Evolutionary conservation across 2,888 invertebrate species (phyloP), one percentile per base, ranked within the genome.

Genomic region (Acrocyrtus sp.): DNA sequence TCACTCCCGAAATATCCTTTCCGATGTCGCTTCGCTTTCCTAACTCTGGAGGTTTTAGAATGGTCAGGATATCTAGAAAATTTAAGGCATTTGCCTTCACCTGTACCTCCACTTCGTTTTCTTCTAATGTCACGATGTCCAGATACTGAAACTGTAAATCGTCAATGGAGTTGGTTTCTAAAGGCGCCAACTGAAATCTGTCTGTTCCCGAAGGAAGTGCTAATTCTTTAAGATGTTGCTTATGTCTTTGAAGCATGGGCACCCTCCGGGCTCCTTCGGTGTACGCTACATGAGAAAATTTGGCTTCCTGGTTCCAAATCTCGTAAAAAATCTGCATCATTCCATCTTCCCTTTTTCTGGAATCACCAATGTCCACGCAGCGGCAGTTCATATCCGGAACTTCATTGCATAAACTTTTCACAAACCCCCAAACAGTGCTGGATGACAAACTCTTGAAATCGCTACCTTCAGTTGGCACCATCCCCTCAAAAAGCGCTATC

Each of bases 61-160:
- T 39, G 26, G 26, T 47, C 8, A 66, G 19, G 3, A 66, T 19
- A 39, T 66, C 66, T n/a, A 47, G 19, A 21, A 66, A 66, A 22
- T 72, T 72, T 2, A 72, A 53, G 10, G 54, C 72, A 1, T 50
- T 21, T 1, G 56, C 54, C 53, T 65, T 65, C 3, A 72, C 57
- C 29, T 63, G 56, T 22, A 65, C 43, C 29, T 72, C 72, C n/a
- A 65, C 50, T 10, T 63, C 41, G 0, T 19, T 19, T 1, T 22
- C 53, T 29, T 53, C 41, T 34, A 72, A 24, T 4, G 3, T 22
- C 3, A 19, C 41, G 0, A n/a, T 27, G 2, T 51, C 65, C 22
- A 48, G 17, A 6, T 26, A 17, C 21, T 17, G 29, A 22, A 65
- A 72, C 6, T 43, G 27, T 0, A 72, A 22, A 19, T 65, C 65